Percentiles rank a stretch among this genome's conserved stretches.
These are phyloP conservation scores for Lithophane socia DNA, from an alignment of 2,888 invertebrate genomes.

Conservation along the genomic window DNA sequence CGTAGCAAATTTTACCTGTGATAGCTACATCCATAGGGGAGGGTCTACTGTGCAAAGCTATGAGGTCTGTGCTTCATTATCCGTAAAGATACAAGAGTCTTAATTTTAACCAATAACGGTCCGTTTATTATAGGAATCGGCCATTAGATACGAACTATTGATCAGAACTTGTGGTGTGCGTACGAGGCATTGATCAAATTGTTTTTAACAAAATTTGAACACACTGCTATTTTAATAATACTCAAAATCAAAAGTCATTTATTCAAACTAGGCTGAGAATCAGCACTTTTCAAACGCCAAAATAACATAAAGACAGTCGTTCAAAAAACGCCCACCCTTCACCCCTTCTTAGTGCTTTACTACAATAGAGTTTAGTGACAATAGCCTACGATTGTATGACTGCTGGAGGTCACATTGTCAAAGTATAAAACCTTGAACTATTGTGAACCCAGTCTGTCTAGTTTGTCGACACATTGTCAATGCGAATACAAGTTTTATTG, in stretches of 20 bases:
- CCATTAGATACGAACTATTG: background rate
- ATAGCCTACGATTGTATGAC: constrained; percentile 2
- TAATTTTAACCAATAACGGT: no score
- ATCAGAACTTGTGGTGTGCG: background rate
- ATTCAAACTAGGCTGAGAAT: no score
- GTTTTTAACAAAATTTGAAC: background rate
- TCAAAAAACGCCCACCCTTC: no score
- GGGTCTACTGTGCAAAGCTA: no score
- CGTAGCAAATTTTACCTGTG: no score
- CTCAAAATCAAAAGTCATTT: no score
- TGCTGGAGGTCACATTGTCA: constrained; percentile 5
- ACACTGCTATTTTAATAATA: background rate
- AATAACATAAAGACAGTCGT: no score
- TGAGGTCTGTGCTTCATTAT: no score
- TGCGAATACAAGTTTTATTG: background rate
- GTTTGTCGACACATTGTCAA: constrained; percentile 9
- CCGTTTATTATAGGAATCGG: no score
- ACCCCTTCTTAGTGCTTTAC: background rate
- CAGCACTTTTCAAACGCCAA: no score
- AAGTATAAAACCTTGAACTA: background rate
- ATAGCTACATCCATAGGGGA: no score
- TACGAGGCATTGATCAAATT: background rate
- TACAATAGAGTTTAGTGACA: background rate
- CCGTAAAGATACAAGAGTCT: no score
- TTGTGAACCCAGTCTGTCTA: background rate